These are phyloP conservation scores for Drosophila multiciliata DNA, from an alignment of 2,888 invertebrate species.

Conservation along the genomic window DNA sequence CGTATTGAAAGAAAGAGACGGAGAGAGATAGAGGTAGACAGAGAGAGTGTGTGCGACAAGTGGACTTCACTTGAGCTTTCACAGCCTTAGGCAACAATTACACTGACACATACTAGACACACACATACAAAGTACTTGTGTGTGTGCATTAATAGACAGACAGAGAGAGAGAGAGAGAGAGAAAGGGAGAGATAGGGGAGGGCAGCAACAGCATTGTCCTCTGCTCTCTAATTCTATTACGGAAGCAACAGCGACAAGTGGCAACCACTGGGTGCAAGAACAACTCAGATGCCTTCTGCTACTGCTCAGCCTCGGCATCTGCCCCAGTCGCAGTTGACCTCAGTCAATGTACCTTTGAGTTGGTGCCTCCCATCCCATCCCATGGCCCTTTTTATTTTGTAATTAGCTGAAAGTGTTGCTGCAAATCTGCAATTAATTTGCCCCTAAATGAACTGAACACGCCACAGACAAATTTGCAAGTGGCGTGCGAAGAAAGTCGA, in stretches of 20 bases:
- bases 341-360: constrained; percentile 63
- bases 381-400: constrained; percentile 36
- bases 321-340: constrained; percentile 13
- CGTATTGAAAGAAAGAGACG: neutral
- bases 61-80: constrained; percentile 56
- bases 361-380: constrained; percentile 6
- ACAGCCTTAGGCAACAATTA: constrained; percentile 63
- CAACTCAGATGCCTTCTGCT: constrained; percentile 26
- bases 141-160: constrained; percentile 69
- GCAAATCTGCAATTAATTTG: constrained; percentile 75
- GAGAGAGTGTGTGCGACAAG: constrained; percentile 46
- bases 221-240: constrained; percentile 70
- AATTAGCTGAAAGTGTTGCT: constrained; percentile 62
- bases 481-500: constrained; percentile 55
- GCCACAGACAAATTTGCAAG: constrained; percentile 44
- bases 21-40: neutral
- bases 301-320: constrained; percentile 26
- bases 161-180: constrained; percentile 38
- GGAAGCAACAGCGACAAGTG: constrained; percentile 80
- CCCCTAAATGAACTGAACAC: constrained; percentile 72
- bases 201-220: constrained; percentile 47
- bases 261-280: constrained; percentile 47
- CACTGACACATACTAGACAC: constrained; percentile 10
- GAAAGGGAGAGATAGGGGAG: constrained; percentile 36
- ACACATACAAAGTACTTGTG: constrained; percentile 58